A percentile compares a stretch with the other conserved stretches of the same genome.
phyloP scores from a whole-genome alignment of 2,888 invertebrate genomes.

The Nasonovia ribisnigri region DNA sequence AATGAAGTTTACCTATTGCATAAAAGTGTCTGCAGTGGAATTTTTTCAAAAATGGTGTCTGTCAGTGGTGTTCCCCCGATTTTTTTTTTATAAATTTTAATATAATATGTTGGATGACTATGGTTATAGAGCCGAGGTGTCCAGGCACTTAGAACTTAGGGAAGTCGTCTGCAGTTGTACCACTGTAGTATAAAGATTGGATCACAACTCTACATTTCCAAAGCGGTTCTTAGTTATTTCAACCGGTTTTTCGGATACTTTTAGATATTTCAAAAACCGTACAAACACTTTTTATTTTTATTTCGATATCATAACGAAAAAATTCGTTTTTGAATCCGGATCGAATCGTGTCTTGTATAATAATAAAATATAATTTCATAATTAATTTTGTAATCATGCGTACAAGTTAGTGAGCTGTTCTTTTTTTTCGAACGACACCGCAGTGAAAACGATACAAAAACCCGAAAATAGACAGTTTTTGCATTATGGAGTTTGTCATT shows the following conservation, averaged over 20 bases:
- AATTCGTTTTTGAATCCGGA: too few species aligned
- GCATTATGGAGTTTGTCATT: background rate
- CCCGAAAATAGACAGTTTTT: background rate
- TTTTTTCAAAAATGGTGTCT: too few species aligned
- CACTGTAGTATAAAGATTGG: background rate
- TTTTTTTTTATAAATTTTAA: too few species aligned
- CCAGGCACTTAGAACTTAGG: too few species aligned
- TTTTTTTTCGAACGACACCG: background rate
- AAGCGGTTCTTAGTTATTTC: background rate
- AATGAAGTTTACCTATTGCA: background rate
- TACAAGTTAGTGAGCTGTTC: background rate
- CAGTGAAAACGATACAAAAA: background rate
- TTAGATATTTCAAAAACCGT: background rate
- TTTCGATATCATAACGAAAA: background rate
- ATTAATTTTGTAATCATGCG: background rate
- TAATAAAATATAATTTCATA: background rate
- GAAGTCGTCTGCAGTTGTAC: too few species aligned
- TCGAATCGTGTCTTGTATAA: background rate
- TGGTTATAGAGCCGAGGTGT: too few species aligned
- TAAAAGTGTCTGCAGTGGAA: too few species aligned
- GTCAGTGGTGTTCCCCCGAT: too few species aligned
- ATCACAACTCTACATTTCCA: background rate
- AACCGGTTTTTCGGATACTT: background rate
- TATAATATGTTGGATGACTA: too few species aligned
- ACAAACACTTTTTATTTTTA: background rate